Evolutionary conservation across 2,797 vertebrate genomes (phyloP), one percentile per base, ranked within the genome.

Genomic region (Alectoris magna): DNA sequence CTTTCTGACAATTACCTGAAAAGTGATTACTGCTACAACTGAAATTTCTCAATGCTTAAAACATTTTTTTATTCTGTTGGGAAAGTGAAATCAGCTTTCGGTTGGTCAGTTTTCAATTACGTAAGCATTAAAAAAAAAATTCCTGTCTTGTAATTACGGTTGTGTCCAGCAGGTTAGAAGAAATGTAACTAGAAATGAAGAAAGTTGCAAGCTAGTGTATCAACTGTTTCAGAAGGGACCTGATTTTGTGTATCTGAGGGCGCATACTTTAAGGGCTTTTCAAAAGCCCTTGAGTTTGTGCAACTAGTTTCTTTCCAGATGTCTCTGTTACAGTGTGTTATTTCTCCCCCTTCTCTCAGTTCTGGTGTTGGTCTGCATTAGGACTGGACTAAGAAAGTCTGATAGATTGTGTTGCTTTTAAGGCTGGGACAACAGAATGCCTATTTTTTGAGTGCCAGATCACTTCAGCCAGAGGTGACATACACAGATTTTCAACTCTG

Each of bases 261-360:
- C 71, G 58, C 69, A 18, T 56, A 39, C 66, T 83, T 92, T 55
- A 81, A 86, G 51, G 67, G 87, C 59, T 88, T 92, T 90, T 60
- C 74, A 79, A 79, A 94, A 95, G 77, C 74, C 63, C 17, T 88
- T 88, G 85, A 90, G 62, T 88, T 88, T 77, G 38, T 77, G 72
- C 79, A 79, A 87, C 76, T 76, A 44, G 69, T 43, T 91, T 68
- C 38, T 23, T 82, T 84, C 78, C 90, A 90, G 75, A 79, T 94
- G 77, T 90, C 90, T 84, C 71, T 23, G 36, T 41, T 88, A 55
- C 56, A 69, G 53, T 38, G 58, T 6, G 36, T 93, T 62, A 76
- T 73, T 79, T 72, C 23, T 59, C 27, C 51, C 15, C 70, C 21
- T 84, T 46, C 48, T 87, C 36, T 84, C 87, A 44, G 31, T 68